These are phyloP conservation scores for Rattus rattus DNA, from an alignment of 2,113 vertebrate genomes.

Conservation along the genomic window DNA sequence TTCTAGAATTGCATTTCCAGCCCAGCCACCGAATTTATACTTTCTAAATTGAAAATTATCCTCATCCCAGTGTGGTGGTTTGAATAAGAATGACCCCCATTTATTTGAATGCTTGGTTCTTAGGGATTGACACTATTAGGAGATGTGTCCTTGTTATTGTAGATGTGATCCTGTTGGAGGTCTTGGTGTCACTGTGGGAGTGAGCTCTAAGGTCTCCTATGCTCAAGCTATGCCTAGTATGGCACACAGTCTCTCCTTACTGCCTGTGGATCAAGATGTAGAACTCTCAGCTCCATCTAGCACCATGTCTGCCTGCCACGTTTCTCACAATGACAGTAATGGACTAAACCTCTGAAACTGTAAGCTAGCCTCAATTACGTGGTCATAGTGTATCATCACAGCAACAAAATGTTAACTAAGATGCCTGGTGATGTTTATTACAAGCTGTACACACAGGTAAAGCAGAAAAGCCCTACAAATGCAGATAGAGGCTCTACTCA, in stretches of 20 bases:
- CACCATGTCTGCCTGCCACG: neutral
- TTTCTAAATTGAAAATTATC: constrained; percentile 15
- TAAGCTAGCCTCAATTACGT: neutral
- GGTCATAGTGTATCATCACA: neutral
- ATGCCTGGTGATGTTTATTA: neutral
- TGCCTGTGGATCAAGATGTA: neutral
- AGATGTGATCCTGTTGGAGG: neutral
- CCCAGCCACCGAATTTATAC: neutral
- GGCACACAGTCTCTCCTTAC: neutral
- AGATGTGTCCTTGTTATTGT: neutral
- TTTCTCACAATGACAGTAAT: neutral
- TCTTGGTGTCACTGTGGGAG: neutral
- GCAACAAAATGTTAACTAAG: neutral
- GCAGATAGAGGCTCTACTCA: neutral
- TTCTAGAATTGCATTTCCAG: neutral
- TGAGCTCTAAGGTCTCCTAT: neutral
- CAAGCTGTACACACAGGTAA: neutral
- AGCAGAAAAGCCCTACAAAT: neutral
- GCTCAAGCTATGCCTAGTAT: neutral
- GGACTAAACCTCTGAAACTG: neutral
- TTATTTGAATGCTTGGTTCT: neutral
- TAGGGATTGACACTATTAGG: neutral
- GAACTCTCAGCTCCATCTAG: no score
- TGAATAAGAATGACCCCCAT: neutral
- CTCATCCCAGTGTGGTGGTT: neutral